These are phyloP conservation scores for Corydoras maculifer DNA, from an alignment of 2,113 vertebrate species.

Conservation along the genomic window DNA sequence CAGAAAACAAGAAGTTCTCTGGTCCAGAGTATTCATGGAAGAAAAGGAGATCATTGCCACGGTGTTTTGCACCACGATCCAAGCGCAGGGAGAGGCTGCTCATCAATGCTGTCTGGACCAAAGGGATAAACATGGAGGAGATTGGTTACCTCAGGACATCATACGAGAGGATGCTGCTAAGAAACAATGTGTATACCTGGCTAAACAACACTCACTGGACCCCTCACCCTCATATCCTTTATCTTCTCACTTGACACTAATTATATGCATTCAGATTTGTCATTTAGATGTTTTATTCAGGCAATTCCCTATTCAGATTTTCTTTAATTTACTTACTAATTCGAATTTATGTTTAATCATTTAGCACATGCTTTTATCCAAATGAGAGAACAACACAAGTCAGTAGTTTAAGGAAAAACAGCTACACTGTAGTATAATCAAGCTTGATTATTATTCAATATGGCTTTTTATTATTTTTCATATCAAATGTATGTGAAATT, in stretches of 20 bases:
- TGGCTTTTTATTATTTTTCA: too few relatives aligned
- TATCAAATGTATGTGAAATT: too few relatives aligned
- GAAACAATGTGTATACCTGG: conserved; percentile 81
- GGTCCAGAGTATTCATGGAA: conserved; percentile 40
- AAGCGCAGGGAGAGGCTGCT: conserved; percentile 83
- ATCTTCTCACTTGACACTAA: background rate
- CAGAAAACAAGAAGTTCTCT: conserved; percentile 29
- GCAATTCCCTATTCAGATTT: too few relatives aligned
- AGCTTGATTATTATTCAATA: too few relatives aligned
- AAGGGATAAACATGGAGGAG: conserved; percentile 89
- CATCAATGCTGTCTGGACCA: conserved; percentile 85
- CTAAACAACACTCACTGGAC: conserved; percentile 86
- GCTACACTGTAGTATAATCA: too few relatives aligned
- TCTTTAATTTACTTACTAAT: too few relatives aligned
- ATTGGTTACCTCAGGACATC: conserved; percentile 76
- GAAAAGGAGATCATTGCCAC: conserved; percentile 59
- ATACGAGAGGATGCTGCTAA: conserved; percentile 77
- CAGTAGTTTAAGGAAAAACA: too few relatives aligned
- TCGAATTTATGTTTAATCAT: too few relatives aligned
- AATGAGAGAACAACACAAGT: too few relatives aligned
- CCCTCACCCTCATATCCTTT: conserved; percentile 96
- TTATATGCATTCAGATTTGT: too few relatives aligned
- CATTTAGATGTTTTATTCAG: too few relatives aligned
- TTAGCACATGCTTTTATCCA: too few relatives aligned
- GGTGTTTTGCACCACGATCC: conserved; percentile 67